Conservation (phyloP, 1,140 invertebrate genomes). For the Dermatophagoides farinae region DNA sequence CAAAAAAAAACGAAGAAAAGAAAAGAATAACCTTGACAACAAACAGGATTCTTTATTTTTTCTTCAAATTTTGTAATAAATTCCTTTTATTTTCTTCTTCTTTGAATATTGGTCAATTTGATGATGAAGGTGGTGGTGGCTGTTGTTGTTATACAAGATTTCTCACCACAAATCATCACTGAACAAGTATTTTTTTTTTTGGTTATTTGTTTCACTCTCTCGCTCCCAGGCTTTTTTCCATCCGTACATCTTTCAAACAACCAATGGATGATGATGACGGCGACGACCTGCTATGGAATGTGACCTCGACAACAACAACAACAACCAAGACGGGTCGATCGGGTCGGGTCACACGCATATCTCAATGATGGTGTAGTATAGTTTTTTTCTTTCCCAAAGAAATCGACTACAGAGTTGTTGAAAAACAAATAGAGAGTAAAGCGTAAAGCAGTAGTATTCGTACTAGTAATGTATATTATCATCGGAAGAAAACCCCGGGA, state of each 20-base stretch:
- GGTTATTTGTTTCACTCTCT: not conserved
- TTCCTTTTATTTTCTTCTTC: not conserved
- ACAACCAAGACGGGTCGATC: not conserved
- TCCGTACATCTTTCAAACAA: not conserved
- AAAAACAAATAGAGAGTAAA: not conserved
- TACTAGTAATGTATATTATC: too few species aligned
- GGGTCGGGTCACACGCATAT: not conserved
- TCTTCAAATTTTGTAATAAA: not conserved
- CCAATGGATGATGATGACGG: not conserved
- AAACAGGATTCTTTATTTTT: not conserved
- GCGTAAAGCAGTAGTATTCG: not conserved
- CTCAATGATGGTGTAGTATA: not conserved
- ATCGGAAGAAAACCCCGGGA: not conserved
- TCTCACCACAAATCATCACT: not conserved
- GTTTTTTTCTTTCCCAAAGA: not conserved
- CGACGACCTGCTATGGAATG: constrained; percentile 6
- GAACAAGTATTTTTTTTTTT: not conserved
- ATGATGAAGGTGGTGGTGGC: not conserved
- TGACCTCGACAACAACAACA: constrained; percentile 1
- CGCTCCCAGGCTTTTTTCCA: not conserved
- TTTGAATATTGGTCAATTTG: not conserved
- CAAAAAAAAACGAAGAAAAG: too few species aligned
- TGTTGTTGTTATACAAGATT: not conserved
- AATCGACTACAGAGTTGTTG: not conserved
- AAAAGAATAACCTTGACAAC: too few species aligned